Evolutionary conservation across 2,113 vertebrate genomes (phyloP), one percentile per base, ranked within the genome.

Genomic region (Gymnorhina tibicen): DNA sequence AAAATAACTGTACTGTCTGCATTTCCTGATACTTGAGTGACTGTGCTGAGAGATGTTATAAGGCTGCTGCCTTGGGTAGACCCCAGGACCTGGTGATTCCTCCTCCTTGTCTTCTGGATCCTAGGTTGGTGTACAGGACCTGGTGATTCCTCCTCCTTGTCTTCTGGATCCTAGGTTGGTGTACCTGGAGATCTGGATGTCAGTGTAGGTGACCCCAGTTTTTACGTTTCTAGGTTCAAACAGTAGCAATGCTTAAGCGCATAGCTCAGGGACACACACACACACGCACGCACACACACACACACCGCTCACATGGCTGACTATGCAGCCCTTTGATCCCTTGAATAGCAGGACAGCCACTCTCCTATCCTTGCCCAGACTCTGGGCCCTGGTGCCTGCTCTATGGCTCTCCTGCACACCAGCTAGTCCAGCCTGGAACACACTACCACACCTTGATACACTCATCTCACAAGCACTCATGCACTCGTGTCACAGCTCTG

Each of bases 391-490:
- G 17, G 1, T 52, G 19, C 30, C 42, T 41, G 32, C 53, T 21
- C 20, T 28, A 0, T 1, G 0, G 8, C 10, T 89, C 55, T 69
- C 16, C 44, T 49, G 1, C 41, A 41, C 37, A 39, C 24, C 58
- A 62, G 13, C 42, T 21, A 2, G 10, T 24, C 35, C 56, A 59
- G 42, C 62, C 24, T 79, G 24, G 50, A 49, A 22, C 30, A 13
- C 1, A 1, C 33, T 27, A 2, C 5, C 46, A 4, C 69, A 19
- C 0, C 0, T 39, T 35, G 52, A 41, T 37, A 69, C 46, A 6
- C 27, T 41, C 13, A 3, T 46, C 44, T 72, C 72, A n/a, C 42
- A 53, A 27, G 50, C 37, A 32, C 11, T 68, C 26, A 18, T 3
- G 1, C 20, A 19, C 13, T 44, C 1, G 0, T 50, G 47, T 83